phyloP scores from a whole-genome alignment of 2,888 invertebrate genomes.

The Folsomia manolachei region DNA sequence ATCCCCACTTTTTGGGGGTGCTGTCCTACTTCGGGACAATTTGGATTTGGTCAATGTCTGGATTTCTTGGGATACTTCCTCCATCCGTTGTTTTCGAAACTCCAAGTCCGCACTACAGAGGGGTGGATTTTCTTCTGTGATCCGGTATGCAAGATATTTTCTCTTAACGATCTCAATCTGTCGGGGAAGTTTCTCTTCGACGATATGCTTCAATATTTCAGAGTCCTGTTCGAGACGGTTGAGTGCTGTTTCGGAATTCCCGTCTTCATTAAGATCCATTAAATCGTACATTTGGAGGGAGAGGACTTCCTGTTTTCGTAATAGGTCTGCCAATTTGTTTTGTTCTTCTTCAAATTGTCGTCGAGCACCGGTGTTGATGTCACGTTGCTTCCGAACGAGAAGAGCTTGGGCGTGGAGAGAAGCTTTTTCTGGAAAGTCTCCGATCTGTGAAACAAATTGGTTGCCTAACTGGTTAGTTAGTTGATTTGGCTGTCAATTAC shows the following conservation, averaged over 20 bases:
- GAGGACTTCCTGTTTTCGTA: constrained; percentile 19
- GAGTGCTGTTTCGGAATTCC: constrained; percentile 65
- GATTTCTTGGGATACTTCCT: background rate
- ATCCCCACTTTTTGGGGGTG: background rate
- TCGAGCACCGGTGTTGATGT: background rate
- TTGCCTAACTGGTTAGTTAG: too few relatives aligned
- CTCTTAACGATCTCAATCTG: constrained; percentile 63
- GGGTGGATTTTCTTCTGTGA: constrained; percentile 64
- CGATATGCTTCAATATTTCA: constrained; percentile 70
- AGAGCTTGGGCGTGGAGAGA: background rate
- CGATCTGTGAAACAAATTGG: constrained; percentile 57
- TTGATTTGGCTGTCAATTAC: too few relatives aligned
- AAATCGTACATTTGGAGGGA: constrained; percentile 60
- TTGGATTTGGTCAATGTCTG: too few relatives aligned
- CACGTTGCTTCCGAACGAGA: background rate
- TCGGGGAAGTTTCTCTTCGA: constrained; percentile 73
- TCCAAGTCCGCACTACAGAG: constrained; percentile 65
- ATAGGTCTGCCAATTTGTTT: background rate
- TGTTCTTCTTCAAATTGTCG: background rate
- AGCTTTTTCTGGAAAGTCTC: constrained; percentile 66
- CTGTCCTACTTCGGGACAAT: too few relatives aligned
- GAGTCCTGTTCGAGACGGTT: constrained; percentile 73
- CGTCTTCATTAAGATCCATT: constrained; percentile 57
- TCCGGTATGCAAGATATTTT: constrained; percentile 67
- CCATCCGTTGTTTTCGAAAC: background rate